phyloP scores from a whole-genome alignment of 2,797 vertebrate genomes.

The Hipposideros larvatus region DNA sequence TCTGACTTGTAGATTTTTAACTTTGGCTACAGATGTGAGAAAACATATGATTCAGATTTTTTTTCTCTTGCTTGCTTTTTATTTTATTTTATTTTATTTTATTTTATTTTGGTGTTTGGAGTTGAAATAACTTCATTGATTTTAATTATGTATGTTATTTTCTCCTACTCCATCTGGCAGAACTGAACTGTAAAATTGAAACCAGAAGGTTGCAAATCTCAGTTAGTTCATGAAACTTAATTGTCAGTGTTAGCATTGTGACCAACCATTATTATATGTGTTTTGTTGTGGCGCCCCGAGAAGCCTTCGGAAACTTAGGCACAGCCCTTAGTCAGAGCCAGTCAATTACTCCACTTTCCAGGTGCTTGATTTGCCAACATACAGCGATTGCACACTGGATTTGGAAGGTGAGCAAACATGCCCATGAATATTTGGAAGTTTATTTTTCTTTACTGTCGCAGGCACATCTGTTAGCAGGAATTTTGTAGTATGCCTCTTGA shows the following conservation, averaged over 20 bases:
- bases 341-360: slow-evolving; percentile 72
- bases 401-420: slow-evolving; percentile 65
- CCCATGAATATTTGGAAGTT: slow-evolving; percentile 67
- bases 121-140: slow-evolving; percentile 74
- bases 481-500: slow-evolving; percentile 36
- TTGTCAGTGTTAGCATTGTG: slow-evolving; percentile 69
- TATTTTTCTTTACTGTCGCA: slow-evolving; percentile 71
- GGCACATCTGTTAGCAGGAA: slow-evolving; percentile 63
- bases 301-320: slow-evolving; percentile 67
- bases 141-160: slow-evolving; percentile 79
- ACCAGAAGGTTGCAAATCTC: slow-evolving; percentile 79
- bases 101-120: not conserved
- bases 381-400: not conserved
- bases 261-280: slow-evolving; percentile 83
- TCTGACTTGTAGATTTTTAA: slow-evolving; percentile 16
- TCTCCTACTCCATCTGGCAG: slow-evolving; percentile 77
- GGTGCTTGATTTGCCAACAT: slow-evolving; percentile 55
- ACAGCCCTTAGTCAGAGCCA: slow-evolving; percentile 64
- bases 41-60: not conserved
- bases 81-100: not conserved
- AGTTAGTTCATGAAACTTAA: slow-evolving; percentile 80
- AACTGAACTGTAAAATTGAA: slow-evolving; percentile 81
- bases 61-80: not conserved
- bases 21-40: slow-evolving; percentile 1
- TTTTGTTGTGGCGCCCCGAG: slow-evolving; percentile 74